These are phyloP conservation scores for Cichlasoma orientale DNA, from an alignment of 2,797 vertebrate species.

Conservation along the genomic window DNA sequence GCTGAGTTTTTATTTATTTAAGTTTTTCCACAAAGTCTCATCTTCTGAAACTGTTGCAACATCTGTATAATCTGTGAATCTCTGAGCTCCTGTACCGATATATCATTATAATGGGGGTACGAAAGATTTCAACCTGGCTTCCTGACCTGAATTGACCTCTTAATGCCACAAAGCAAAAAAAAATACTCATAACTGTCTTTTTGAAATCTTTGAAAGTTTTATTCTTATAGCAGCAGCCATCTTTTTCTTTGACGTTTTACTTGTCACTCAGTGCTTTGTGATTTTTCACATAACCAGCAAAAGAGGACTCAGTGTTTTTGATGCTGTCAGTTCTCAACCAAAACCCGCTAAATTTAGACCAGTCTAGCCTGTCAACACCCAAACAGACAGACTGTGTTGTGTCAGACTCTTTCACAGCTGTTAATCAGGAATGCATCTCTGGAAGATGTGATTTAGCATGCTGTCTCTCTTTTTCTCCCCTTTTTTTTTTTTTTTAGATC, in stretches of 20 bases:
- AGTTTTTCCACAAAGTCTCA: no score
- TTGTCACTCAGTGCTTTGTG: conserved; percentile 17
- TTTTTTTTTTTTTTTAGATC: neutral
- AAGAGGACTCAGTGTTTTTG: conserved; percentile 30
- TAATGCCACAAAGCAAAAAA: neutral
- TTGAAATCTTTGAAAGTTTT: neutral
- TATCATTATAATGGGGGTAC: no score
- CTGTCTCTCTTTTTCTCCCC: conserved; percentile 19
- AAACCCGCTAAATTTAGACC: conserved; percentile 34
- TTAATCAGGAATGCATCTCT: conserved; percentile 52
- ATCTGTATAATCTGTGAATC: no score
- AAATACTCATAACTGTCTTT: neutral
- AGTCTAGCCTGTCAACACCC: conserved; percentile 40
- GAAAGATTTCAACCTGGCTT: neutral
- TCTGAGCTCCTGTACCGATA: no score
- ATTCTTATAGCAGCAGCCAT: neutral
- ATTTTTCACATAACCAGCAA: conserved; percentile 9
- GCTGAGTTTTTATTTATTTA: no score
- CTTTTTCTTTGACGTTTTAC: neutral
- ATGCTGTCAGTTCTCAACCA: conserved; percentile 34
- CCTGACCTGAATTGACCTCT: neutral
- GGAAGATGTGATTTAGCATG: conserved; percentile 51
- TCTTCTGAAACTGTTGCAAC: no score
- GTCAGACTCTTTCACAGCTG: conserved; percentile 26
- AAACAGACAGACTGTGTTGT: conserved; percentile 45